Evolutionary conservation across 2,113 vertebrate species (phyloP).

Genomic region (Chloroceryle aenea): DNA sequence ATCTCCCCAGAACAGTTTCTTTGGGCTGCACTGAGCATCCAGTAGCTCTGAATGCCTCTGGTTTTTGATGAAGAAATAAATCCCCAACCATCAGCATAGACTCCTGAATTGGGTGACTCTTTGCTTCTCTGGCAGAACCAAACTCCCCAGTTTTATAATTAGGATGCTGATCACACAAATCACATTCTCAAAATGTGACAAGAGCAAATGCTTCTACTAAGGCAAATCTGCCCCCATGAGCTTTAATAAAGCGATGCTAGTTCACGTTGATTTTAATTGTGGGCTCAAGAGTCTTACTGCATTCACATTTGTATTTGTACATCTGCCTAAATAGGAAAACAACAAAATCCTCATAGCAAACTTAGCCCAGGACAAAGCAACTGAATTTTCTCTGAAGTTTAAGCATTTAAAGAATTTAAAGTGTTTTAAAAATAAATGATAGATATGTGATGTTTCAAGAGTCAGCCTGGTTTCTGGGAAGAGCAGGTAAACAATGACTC

Average conservation of each 20-base stretch:
- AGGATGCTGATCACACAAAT: neutral
- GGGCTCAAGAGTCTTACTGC: neutral
- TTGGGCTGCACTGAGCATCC: neutral
- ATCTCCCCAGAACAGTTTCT: neutral
- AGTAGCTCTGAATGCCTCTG: neutral
- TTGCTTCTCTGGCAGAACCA: neutral
- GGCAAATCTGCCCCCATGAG: neutral
- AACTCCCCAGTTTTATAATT: neutral
- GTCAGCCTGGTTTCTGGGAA: neutral
- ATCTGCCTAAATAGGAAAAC: neutral
- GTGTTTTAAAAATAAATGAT: neutral
- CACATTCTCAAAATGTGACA: neutral
- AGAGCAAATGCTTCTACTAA: neutral
- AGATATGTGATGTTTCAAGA: neutral
- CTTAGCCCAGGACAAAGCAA: neutral
- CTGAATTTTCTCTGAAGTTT: neutral
- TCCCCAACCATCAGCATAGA: neutral
- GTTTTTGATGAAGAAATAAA: neutral
- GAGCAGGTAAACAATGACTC: slow-evolving; percentile 20
- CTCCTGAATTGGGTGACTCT: neutral
- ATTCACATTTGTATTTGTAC: neutral
- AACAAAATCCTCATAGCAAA: neutral
- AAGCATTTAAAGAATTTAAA: neutral
- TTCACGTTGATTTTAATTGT: neutral
- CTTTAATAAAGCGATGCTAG: neutral